These are phyloP conservation scores for Gorsachius magnificus DNA, from an alignment of 2,797 vertebrate genomes.

Conservation along the genomic window DNA sequence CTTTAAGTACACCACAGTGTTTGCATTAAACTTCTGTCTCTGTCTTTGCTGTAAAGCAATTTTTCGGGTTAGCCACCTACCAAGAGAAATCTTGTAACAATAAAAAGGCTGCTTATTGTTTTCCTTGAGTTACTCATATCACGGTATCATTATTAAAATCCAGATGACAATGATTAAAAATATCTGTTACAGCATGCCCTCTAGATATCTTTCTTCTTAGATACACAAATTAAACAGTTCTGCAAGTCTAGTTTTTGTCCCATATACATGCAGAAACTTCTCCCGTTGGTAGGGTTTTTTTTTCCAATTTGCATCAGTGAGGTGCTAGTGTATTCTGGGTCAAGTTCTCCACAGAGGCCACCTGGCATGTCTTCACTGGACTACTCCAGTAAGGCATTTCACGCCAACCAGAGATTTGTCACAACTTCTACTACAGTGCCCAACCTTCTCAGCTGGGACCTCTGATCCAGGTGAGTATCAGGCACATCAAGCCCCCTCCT, in stretches of 20 bases:
- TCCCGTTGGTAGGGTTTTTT: background rate
- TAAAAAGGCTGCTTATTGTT: background rate
- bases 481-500: background rate
- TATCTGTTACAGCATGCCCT: background rate
- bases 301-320: background rate
- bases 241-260: background rate
- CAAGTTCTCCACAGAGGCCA: background rate
- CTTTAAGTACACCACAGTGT: background rate
- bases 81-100: background rate
- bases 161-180: background rate
- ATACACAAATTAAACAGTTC: background rate
- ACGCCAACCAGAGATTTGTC: background rate
- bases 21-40: background rate
- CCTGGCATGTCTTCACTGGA: background rate
- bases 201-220: background rate
- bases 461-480: background rate
- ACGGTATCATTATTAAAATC: background rate
- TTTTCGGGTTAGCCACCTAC: background rate
- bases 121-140: background rate
- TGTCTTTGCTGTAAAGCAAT: background rate
- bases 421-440: background rate
- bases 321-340: background rate
- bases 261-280: background rate
- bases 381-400: background rate
- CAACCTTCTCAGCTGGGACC: background rate